phyloP scores from a whole-genome alignment of 1,140 invertebrate species.

The Oedothorax gibbosus region DNA sequence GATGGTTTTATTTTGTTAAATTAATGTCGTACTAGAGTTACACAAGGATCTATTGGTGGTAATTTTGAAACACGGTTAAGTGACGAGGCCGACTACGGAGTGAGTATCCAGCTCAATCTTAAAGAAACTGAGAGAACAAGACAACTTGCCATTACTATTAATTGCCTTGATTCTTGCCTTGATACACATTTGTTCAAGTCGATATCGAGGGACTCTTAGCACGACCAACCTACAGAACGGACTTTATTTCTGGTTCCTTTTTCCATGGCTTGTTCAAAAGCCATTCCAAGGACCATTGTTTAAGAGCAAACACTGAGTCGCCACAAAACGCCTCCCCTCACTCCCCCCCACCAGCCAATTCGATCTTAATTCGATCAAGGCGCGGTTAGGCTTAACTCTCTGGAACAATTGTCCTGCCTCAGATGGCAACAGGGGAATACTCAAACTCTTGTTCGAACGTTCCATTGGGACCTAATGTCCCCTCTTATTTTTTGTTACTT shows the following conservation, averaged over 20 bases:
- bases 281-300: constrained; percentile 29
- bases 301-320: constrained; percentile 35
- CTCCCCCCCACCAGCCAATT: constrained; percentile 12
- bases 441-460: not conserved
- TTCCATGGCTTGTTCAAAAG: not conserved
- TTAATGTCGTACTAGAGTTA: too few species aligned
- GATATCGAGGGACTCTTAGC: too few species aligned
- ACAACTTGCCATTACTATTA: too few species aligned
- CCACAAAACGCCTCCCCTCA: not conserved
- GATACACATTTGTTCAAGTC: too few species aligned
- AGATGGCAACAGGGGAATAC: not conserved
- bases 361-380: constrained; percentile 47
- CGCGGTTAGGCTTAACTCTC: constrained; percentile 44
- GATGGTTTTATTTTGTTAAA: too few species aligned
- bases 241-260: not conserved
- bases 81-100: too few species aligned
- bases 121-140: too few species aligned
- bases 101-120: too few species aligned
- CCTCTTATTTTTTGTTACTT: not conserved
- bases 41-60: too few species aligned
- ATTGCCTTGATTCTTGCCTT: too few species aligned
- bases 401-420: constrained; percentile 3
- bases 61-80: too few species aligned
- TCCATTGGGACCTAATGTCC: not conserved
- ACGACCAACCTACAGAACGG: too few species aligned